Base-by-base conservation (phyloP, 2,113 vertebrate genomes). In the Gobiocypris rarus region DNA sequence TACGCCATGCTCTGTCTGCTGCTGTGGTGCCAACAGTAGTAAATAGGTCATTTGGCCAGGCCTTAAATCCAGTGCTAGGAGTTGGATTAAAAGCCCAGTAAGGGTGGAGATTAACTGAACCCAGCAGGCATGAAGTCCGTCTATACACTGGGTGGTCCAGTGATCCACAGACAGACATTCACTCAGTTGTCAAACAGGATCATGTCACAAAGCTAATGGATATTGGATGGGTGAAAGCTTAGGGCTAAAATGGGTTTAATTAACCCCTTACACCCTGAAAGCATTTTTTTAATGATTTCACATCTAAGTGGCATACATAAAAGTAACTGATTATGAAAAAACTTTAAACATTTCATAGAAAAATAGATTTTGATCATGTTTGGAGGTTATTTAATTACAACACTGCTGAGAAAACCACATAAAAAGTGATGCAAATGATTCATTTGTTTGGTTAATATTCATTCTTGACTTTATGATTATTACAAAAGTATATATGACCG, bases 41-140 rank as follows among this genome's bases (percentile, higher is more conserved):
- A 82, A 82, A 81, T 85, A 45, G 79, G 84, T 81, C 75, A 80
- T 71, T 38, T 56, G 74, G 48, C 58, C 54, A 87, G 79, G 74
- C 52, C 34, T 50, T 75, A 84, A 74, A 41, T 74, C 59, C 17
- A 67, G 48, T 48, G 19, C 52, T 81, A 45, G 65, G 71, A 74
- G 67, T 77, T 67, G 52, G 65, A 26, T 85, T 74, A 77, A 85
- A 82, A 78, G 43, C 59, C 2, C 34, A 65, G n/a, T 43, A 24
- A 82, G 15, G 19, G 15, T 85, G 77, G 67, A 78, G 61, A 84
- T 79, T 56, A 78, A 50, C 65, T 41, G 17, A n/a, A 71, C 15
- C 7, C 38, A 38, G 52, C 38, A 17, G 17, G n/a, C 17, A 17
- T 67, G 59, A 80, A 65, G 58, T 65, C 58, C 15, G 11, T 28